Base-by-base conservation (phyloP, 2,888 invertebrate species). In the Sesia apiformis region DNA sequence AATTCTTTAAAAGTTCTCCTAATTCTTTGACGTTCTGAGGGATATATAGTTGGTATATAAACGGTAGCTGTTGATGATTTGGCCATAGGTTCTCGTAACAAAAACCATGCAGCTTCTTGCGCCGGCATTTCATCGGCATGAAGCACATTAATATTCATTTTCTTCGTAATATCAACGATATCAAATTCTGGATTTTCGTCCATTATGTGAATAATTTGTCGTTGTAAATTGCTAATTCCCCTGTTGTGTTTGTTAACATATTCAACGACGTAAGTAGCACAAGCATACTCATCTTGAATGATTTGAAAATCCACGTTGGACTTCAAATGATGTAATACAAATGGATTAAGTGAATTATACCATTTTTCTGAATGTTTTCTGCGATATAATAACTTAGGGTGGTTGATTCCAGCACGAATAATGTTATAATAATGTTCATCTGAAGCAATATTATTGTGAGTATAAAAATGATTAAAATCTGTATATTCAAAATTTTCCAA, bases 321-420 rank as follows among this genome's bases (percentile, higher is more conserved):
- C 57, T 66, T 56, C 6, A 79, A 46, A 53, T 58, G 39, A 59
- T 69, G 57, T 3, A 73, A 60, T 39, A 80, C 58, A 46, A 72
- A 80, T 55, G 79, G 81, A 62, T 81, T 81, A 57, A 80, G 80
- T 40, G 70, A 52, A 58, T 80, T 81, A 49, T 71, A 63, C 72
- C 74, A 79, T 65, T 72, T 78, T 71, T 81, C 73, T 38, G 53
- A 8, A 40, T 71, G 69, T 54, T 55, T 53, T 39, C 78, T 63
- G 64, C 75, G 72, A 52, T 61, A 53, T 55, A 81, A 72, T 40
- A 79, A 59, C 60, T 54, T 67, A 61, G 79, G 76, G 66, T 78
- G 57, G 56, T 39, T 63, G 7, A 77, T 73, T 55, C 70, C 74
- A 61, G 76, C 70, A 51, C 60, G 61, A 8, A 60, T 58, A 38